Conservation (phyloP, 2,888 invertebrate species). For the Dusona sp. region DNA sequence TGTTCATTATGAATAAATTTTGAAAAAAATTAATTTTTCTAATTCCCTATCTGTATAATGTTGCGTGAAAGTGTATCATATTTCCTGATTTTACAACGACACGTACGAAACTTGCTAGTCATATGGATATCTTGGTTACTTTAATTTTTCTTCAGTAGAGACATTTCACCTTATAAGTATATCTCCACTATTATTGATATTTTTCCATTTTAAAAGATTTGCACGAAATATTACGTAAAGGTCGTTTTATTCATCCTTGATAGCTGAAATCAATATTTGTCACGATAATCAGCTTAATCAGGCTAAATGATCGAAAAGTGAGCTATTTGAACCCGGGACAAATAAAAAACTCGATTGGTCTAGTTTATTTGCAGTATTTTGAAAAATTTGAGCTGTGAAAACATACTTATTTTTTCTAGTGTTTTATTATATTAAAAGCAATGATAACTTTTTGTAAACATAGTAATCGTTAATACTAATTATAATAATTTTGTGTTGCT, state of each 20-base stretch:
- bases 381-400: neutral
- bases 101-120: slow-evolving; percentile 16
- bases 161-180: slow-evolving; percentile 12
- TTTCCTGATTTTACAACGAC: slow-evolving; percentile 34
- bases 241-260: neutral
- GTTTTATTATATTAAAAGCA: too few relatives aligned
- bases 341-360: neutral
- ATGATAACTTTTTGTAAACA: neutral
- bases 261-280: neutral
- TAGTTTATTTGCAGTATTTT: neutral
- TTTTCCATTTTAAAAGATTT: neutral
- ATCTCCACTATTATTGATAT: neutral
- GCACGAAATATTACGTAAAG: neutral
- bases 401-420: too few relatives aligned
- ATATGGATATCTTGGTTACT: slow-evolving; percentile 16
- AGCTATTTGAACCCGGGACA: neutral
- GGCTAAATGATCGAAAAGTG: neutral
- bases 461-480: neutral
- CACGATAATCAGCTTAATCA: neutral
- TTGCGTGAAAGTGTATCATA: slow-evolving; percentile 29
- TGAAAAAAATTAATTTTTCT: too few relatives aligned
- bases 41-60: neutral
- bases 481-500: neutral
- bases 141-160: neutral
- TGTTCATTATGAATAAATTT: neutral